Evolutionary conservation across 92 coral and sea anemone genomes (phyloP).

Genomic region (Actinostola sp.): DNA sequence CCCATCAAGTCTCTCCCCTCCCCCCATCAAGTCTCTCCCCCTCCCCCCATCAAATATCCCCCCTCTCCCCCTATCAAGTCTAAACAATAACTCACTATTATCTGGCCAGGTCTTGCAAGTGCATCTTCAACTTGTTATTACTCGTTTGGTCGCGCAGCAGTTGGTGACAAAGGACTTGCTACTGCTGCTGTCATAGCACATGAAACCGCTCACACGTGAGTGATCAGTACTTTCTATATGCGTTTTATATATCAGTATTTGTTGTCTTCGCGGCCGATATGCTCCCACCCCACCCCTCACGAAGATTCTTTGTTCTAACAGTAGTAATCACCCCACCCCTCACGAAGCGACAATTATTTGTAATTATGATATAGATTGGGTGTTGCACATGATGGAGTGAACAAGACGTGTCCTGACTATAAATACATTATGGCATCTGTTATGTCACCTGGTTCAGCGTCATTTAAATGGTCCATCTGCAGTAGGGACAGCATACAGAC

Average conservation of each 20-base stretch:
- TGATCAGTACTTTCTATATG: too few species aligned
- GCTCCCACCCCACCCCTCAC: too few species aligned
- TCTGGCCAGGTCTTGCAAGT: neutral
- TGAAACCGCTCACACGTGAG: slow-evolving; percentile 68
- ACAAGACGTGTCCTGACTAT: slow-evolving; percentile 33
- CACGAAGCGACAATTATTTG: too few species aligned
- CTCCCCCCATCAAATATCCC: too few species aligned
- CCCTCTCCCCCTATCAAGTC: too few species aligned
- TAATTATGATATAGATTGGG: too few species aligned
- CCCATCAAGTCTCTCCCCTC: too few species aligned
- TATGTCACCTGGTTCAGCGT: slow-evolving; percentile 42
- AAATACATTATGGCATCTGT: slow-evolving; percentile 54
- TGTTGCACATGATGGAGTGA: slow-evolving; percentile 50
- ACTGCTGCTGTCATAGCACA: slow-evolving; percentile 60
- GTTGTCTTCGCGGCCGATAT: too few species aligned
- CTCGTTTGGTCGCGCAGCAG: neutral
- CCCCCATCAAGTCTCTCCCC: too few species aligned
- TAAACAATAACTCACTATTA: neutral
- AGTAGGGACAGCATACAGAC: slow-evolving; percentile 51
- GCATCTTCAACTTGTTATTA: neutral
- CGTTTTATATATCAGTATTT: too few species aligned
- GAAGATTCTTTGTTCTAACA: too few species aligned
- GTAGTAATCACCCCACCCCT: too few species aligned
- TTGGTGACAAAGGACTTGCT: slow-evolving; percentile 45
- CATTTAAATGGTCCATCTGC: slow-evolving; percentile 69